These are phyloP conservation scores for Vombatus ursinus DNA, from an alignment of 2,113 vertebrate genomes.

Conservation along the genomic window DNA sequence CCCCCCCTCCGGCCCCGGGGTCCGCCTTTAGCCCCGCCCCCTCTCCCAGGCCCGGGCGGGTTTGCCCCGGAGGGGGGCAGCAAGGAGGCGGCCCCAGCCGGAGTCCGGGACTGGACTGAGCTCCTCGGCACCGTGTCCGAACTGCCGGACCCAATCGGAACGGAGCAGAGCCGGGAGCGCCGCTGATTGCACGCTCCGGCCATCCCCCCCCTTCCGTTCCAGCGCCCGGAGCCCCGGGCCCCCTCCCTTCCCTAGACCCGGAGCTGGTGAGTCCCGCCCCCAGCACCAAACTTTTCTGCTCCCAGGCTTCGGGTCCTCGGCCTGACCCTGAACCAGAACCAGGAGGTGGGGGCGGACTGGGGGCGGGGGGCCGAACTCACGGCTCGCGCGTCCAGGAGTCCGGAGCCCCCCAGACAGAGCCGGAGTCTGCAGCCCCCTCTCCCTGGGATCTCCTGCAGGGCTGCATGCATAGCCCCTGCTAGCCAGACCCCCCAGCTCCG, in stretches of 20 bases:
- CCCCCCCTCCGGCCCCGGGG: neutral
- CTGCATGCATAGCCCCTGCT: slow-evolving; percentile 29
- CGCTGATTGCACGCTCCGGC: neutral
- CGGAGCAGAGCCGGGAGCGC: neutral
- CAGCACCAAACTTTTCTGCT: slow-evolving; percentile 59
- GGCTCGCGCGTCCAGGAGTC: neutral
- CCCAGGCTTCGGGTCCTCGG: neutral
- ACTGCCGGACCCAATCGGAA: slow-evolving; percentile 2
- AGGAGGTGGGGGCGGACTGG: neutral
- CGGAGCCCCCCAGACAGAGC: neutral
- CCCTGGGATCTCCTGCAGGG: neutral
- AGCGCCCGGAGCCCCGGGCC: neutral
- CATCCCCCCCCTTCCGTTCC: neutral
- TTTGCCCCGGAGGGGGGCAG: slow-evolving; percentile 47
- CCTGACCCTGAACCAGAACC: neutral
- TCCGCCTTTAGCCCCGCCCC: slow-evolving; percentile 32
- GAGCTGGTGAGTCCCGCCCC: slow-evolving; percentile 59
- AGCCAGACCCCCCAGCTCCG: slow-evolving; percentile 18
- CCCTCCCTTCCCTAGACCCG: slow-evolving; percentile 7
- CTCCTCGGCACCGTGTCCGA: slow-evolving; percentile 41
- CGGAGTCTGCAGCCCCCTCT: slow-evolving; percentile 15
- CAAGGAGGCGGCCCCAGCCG: slow-evolving; percentile 49
- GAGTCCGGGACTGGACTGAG: slow-evolving; percentile 48
- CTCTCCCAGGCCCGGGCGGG: neutral
- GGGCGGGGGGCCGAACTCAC: neutral